These are phyloP conservation scores for Poliocrania exsul DNA, from an alignment of 2,797 vertebrate genomes.

Conservation along the genomic window DNA sequence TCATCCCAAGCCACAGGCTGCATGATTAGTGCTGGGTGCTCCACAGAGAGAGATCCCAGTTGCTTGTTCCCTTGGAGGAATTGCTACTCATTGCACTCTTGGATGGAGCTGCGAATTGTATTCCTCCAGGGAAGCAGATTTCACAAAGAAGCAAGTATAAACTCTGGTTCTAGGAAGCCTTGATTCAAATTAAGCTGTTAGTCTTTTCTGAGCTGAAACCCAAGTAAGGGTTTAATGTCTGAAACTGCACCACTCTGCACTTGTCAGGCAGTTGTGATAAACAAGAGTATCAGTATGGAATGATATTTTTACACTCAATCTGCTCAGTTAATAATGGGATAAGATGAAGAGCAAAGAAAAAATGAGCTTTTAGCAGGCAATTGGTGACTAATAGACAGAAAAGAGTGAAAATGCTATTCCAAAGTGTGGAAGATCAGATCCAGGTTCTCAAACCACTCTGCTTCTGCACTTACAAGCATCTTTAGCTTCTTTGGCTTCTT, in stretches of 20 bases:
- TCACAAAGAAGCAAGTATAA: neutral
- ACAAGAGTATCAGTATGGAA: neutral
- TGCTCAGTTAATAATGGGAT: neutral
- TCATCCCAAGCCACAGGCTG: neutral
- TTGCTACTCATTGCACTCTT: fast-evolving
- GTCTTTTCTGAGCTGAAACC: neutral
- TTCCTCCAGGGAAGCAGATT: neutral
- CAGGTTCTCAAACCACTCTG: neutral
- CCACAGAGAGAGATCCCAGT: neutral
- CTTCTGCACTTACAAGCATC: neutral
- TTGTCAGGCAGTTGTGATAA: neutral
- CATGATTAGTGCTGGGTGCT: neutral
- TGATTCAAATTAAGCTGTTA: neutral
- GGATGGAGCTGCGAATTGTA: neutral
- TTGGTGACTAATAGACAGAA: neutral
- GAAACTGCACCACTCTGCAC: neutral
- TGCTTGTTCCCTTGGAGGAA: neutral
- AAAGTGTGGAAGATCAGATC: neutral
- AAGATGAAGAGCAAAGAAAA: neutral
- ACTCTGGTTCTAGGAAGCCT: neutral
- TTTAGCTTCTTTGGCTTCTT: neutral
- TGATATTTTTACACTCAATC: neutral
- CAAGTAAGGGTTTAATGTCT: neutral
- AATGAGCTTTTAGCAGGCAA: neutral
- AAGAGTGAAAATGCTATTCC: neutral